These are phyloP conservation scores for Macrocentrus cingulum DNA, from an alignment of 1,140 invertebrate genomes.

Conservation along the genomic window DNA sequence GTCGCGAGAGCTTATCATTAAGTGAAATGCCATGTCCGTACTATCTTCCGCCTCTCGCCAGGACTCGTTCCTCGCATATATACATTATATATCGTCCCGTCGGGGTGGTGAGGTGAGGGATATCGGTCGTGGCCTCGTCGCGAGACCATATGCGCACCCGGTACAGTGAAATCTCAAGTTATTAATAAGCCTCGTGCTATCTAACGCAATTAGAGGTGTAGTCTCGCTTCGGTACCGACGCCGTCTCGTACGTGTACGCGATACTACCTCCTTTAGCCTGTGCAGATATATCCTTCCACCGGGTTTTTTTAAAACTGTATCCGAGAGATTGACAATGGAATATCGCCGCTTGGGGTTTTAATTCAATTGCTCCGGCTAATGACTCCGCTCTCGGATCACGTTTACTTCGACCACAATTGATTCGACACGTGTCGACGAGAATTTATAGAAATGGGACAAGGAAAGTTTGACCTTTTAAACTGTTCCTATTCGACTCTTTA, in stretches of 20 bases:
- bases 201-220: slow-evolving; percentile 57
- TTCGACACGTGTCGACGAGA: too few relatives aligned
- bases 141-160: slow-evolving; percentile 15
- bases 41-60: slow-evolving; percentile 50
- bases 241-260: slow-evolving; percentile 35
- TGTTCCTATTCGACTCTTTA: too few relatives aligned
- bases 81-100: background rate
- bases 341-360: too few relatives aligned
- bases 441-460: too few relatives aligned
- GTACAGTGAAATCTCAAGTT: slow-evolving; percentile 38
- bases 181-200: slow-evolving; percentile 55
- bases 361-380: too few relatives aligned
- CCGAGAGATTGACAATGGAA: too few relatives aligned
- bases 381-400: too few relatives aligned
- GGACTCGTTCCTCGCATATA: slow-evolving; percentile 16
- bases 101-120: slow-evolving; percentile 10
- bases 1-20: slow-evolving; percentile 47
- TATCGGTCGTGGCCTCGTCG: slow-evolving; percentile 18
- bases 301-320: background rate
- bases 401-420: too few relatives aligned
- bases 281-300: too few relatives aligned
- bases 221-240: slow-evolving; percentile 31
- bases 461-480: too few relatives aligned
- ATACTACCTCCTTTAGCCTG: background rate
- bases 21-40: slow-evolving; percentile 60